Evolutionary conservation across 2,888 invertebrate species (phyloP), one percentile per base, ranked within the genome.

Genomic region (Mimumesa dahlbomi): DNA sequence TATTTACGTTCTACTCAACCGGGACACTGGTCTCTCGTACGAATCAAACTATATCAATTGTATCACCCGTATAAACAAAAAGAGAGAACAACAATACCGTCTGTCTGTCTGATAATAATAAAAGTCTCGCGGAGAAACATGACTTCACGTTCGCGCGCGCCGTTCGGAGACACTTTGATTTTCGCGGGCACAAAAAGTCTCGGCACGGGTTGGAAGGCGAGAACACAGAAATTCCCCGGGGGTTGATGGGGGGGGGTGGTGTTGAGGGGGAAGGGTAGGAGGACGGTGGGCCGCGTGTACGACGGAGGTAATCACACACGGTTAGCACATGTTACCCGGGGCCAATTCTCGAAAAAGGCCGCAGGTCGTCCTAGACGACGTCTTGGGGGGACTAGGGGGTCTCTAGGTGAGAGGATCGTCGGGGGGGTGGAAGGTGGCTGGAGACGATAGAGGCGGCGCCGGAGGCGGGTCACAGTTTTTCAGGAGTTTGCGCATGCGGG

Each of bases 401-500:
- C 40, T 56, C 50, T 58, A 48, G 68, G 67, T 61, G 67, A 57
- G 64, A 64, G 61, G 67, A 57, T 22, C 57, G 57, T 53, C 43
- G 25, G 43, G 70, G 56, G 63, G 73, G 61, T 50, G 67, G 63
- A 66, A 77, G 73, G 77, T 73, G 79, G 76, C 66, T 61, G 73
- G 77, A 79, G 72, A 71, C 76, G 79, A 65, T 64, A 83, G 82
- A 83, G 85, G 88, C 88, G 88, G 86, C 74, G 79, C 85, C 84
- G 82, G 82, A 83, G 87, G 88, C 87, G 88, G 87, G 83, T 82
- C 88, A 81, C 80, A 89, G 73, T 88, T 89, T 89, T 89, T 87
- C 82, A 62, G 45, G 73, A 70, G 74, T 59, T 81, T 84, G 89
- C 89, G 89, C 89, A 89, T 89, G 89, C 88, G 89, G 82, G 77